These are phyloP conservation scores for Montifringilla adamsi DNA, from an alignment of 2,113 vertebrate genomes.

Conservation along the genomic window DNA sequence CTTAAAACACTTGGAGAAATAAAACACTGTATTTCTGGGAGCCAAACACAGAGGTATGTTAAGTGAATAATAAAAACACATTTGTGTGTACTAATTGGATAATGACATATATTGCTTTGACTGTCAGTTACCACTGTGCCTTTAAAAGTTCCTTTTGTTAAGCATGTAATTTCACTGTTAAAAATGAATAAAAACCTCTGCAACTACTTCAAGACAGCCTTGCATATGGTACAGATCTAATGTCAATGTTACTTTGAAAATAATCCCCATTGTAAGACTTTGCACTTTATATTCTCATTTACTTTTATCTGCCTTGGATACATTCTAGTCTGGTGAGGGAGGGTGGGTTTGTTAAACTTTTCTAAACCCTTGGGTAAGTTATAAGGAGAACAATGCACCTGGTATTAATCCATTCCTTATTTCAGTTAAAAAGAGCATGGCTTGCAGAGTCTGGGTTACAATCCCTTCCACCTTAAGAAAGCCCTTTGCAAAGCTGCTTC, in stretches of 20 bases:
- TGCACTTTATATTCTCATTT: not conserved
- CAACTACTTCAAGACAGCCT: constrained; percentile 30
- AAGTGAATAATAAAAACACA: constrained; percentile 60
- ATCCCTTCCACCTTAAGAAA: not conserved
- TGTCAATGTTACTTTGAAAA: not conserved
- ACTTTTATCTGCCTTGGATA: not conserved
- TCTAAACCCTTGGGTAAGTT: constrained; percentile 28
- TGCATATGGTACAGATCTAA: not conserved
- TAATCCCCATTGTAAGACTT: not conserved
- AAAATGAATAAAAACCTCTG: constrained; percentile 60
- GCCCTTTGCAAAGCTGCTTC: not conserved
- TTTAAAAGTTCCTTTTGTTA: constrained; percentile 71
- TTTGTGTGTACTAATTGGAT: constrained; percentile 72
- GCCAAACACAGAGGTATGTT: constrained; percentile 60
- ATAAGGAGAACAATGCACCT: not conserved
- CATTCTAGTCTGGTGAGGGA: not conserved
- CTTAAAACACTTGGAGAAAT: constrained; percentile 42
- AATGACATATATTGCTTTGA: constrained; percentile 68
- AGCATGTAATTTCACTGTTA: constrained; percentile 69
- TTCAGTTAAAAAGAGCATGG: not conserved
- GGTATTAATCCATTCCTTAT: not conserved
- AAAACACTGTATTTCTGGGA: constrained; percentile 22
- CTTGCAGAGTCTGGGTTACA: not conserved
- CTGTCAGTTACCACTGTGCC: constrained; percentile 70
- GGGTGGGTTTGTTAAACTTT: not conserved